Conservation (phyloP, 2,888 invertebrate species). For the Heliconius hortense region DNA sequence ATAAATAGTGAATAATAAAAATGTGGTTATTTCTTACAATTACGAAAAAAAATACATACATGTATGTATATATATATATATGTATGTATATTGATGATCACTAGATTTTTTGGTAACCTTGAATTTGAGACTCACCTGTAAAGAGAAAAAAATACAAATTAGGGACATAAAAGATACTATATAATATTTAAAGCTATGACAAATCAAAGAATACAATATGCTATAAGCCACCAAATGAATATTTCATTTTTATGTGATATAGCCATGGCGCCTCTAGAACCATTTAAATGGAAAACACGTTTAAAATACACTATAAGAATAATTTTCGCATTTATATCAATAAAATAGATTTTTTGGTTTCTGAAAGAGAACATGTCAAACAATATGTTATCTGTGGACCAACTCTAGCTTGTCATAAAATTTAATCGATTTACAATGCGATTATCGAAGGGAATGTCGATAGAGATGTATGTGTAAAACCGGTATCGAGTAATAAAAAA, state of each 20-base stretch:
- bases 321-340: constrained; percentile 33
- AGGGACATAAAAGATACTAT: not conserved
- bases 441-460: constrained; percentile 22
- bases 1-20: not conserved
- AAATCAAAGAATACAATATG: constrained; percentile 9
- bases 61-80: no score
- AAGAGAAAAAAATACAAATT: constrained; percentile 16
- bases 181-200: not conserved
- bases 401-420: constrained; percentile 29
- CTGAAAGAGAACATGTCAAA: constrained; percentile 2
- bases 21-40: not conserved
- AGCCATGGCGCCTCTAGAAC: constrained; percentile 32
- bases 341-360: constrained; percentile 31
- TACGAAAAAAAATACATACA: constrained; percentile 1
- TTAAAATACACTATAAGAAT: constrained; percentile 31
- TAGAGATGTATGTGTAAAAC: constrained; percentile 28
- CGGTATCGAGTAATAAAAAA: constrained; percentile 21
- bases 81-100: not conserved
- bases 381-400: constrained; percentile 25
- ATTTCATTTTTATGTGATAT: constrained; percentile 20
- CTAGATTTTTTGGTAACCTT: not conserved
- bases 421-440: constrained; percentile 35
- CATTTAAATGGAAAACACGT: constrained; percentile 33
- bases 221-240: constrained; percentile 15
- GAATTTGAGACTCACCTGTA: constrained; percentile 22